Base-by-base conservation (phyloP, 1,140 invertebrate species). In the Patella vulgata region DNA sequence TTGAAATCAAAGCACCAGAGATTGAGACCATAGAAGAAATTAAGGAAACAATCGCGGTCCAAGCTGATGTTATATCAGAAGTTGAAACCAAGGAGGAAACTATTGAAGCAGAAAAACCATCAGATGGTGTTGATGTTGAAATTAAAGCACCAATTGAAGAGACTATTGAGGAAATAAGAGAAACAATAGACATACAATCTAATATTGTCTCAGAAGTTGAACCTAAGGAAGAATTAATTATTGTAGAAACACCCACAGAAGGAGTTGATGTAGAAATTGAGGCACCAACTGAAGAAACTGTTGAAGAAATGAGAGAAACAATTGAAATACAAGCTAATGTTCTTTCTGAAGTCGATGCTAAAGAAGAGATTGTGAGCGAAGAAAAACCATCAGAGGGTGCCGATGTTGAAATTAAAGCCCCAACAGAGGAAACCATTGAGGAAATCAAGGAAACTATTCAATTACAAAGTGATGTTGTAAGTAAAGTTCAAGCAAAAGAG, bases 401-500 rank as follows among this genome's bases (percentile, higher is more conserved):
- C n/a, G 60, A 60, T 14, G 47, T 62, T 21, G 59, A 63, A 33
- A 58, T 43, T 64, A 68, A 60, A 33, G 59, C 50, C 44, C 69
- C 68, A 2, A 47, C 19, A 43, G 63, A 70, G 30, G 68, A 70
- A 57, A 67, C 57, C 17, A 56, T 68, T 30, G 69, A 71, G 47
- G n/a, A n/a, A n/a, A 51, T 59, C 21, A 55, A 59, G 59, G 62
- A 74, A 61, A 66, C 64, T 17, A 36, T 70, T 11, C 55, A 48
- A 31, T 48, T 67, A 21, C 54, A 60, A 48, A 53, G 14, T n/a
- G n/a, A n/a, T n/a, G n/a, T n/a, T n/a, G n/a, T n/a, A n/a, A n/a
- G n/a, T n/a, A n/a, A n/a, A n/a, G n/a, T n/a, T n/a, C n/a, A n/a
- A n/a, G n/a, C n/a, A 12, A 47, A 23, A 19, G 57, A 66, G 40